Conservation (phyloP, 2,888 invertebrate species). For the Laothoe populi region DNA sequence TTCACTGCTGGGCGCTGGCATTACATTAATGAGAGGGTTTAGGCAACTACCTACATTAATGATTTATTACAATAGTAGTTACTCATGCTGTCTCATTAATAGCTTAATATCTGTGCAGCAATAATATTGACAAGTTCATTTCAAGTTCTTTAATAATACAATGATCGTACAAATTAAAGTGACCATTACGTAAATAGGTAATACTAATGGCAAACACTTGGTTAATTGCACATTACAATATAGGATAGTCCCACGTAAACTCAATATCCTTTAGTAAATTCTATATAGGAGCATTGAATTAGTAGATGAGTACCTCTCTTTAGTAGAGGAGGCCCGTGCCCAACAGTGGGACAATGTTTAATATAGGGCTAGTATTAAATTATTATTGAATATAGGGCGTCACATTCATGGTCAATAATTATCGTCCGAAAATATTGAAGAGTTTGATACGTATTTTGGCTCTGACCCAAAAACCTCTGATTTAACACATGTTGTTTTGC, state of each 20-base stretch:
- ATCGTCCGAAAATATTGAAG: slow-evolving; percentile 4
- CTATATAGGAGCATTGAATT: no score
- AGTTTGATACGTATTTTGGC: slow-evolving; percentile 12
- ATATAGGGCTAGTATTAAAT: no score
- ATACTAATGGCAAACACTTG: background rate
- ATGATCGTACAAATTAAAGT: background rate
- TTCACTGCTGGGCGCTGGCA: no score
- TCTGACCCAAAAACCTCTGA: slow-evolving; percentile 16
- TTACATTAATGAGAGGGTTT: no score
- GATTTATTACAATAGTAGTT: background rate
- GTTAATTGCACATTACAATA: background rate
- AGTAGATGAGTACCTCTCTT: no score
- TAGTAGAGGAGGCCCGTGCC: no score
- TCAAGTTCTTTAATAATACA: background rate
- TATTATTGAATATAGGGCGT: background rate
- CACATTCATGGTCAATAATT: background rate
- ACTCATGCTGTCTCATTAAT: background rate
- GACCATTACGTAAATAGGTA: background rate
- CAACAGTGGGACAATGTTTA: background rate
- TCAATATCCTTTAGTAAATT: background rate
- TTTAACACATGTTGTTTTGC: slow-evolving; percentile 17
- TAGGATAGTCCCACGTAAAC: background rate
- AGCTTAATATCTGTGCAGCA: background rate
- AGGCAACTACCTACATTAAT: background rate
- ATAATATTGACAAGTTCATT: background rate